Percentiles rank a stretch among this genome's conserved stretches.
These are phyloP conservation scores for Clinocottus analis DNA, from an alignment of 2,113 vertebrate genomes.

Conservation along the genomic window DNA sequence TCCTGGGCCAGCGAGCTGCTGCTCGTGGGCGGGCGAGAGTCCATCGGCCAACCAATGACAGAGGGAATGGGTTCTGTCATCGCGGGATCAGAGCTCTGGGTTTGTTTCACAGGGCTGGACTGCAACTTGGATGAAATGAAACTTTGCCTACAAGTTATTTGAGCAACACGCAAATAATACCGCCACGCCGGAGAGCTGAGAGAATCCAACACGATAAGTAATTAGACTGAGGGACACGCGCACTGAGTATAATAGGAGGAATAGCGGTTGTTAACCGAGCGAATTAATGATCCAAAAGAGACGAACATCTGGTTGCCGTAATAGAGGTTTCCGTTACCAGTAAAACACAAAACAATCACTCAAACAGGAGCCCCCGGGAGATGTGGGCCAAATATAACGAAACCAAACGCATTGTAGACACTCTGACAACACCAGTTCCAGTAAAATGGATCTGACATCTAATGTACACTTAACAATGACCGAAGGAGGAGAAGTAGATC, in stretches of 20 bases:
- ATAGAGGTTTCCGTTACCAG: background rate
- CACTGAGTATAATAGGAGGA: too few relatives aligned
- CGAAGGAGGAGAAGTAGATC: too few relatives aligned
- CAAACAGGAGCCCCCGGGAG: background rate
- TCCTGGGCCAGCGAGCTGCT: conserved; percentile 21
- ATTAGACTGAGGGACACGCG: too few relatives aligned
- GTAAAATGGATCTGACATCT: too few relatives aligned
- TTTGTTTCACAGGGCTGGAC: too few relatives aligned
- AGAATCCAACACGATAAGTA: background rate
- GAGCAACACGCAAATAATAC: background rate
- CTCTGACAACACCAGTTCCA: too few relatives aligned
- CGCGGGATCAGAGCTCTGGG: background rate
- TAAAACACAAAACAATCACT: background rate
- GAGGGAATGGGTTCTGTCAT: conserved; percentile 9
- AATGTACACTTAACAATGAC: too few relatives aligned
- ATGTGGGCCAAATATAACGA: background rate
- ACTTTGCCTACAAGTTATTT: background rate
- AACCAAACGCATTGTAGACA: background rate
- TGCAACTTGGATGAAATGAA: too few relatives aligned
- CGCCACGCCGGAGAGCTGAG: background rate
- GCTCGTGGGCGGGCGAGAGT: conserved; percentile 32
- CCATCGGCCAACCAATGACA: conserved; percentile 19
- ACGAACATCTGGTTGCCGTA: background rate
- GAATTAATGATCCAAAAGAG: background rate
- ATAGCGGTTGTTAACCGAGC: background rate